These are phyloP conservation scores for Clavelina lepadiformis DNA, from an alignment of 23 tunicate species.

Conservation along the genomic window DNA sequence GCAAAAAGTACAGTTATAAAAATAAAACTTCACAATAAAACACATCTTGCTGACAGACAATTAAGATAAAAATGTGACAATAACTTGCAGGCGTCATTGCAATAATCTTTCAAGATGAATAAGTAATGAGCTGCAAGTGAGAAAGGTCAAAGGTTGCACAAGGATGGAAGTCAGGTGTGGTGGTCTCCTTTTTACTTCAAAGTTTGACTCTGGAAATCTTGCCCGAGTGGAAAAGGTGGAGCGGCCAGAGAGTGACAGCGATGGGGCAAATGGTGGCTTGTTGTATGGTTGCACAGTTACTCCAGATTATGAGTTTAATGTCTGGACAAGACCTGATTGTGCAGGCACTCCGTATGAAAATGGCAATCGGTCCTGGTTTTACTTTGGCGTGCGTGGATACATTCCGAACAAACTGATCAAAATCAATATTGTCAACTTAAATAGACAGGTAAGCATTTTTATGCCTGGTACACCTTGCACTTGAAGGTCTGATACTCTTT, in stretches of 20 bases:
- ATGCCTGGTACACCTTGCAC: neutral
- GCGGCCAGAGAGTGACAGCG: constrained; percentile 71
- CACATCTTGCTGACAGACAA: too few relatives aligned
- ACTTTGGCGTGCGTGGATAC: constrained; percentile 83
- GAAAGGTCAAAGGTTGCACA: too few relatives aligned
- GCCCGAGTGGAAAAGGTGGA: constrained; percentile 81
- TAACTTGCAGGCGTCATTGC: too few relatives aligned
- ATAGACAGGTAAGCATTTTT: constrained; percentile 53
- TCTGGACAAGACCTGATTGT: constrained; percentile 90
- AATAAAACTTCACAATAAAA: too few relatives aligned
- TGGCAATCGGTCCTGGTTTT: constrained; percentile 97
- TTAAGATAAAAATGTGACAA: too few relatives aligned
- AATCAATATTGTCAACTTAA: constrained; percentile 73
- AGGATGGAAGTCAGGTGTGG: constrained; percentile 85
- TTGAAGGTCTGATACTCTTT: too few relatives aligned
- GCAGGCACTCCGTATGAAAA: constrained; percentile 85
- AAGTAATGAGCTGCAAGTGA: too few relatives aligned
- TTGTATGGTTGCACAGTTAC: constrained; percentile 57
- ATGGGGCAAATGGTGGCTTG: constrained; percentile 22
- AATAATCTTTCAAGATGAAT: too few relatives aligned
- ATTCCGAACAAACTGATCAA: constrained; percentile 66
- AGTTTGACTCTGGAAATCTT: constrained; percentile 97
- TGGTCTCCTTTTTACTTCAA: constrained; percentile 85
- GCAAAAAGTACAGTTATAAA: too few relatives aligned
- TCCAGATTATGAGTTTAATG: constrained; percentile 91